Evolutionary conservation across 2,888 invertebrate genomes (phyloP).

Genomic region (Cryptus viduatorius): DNA sequence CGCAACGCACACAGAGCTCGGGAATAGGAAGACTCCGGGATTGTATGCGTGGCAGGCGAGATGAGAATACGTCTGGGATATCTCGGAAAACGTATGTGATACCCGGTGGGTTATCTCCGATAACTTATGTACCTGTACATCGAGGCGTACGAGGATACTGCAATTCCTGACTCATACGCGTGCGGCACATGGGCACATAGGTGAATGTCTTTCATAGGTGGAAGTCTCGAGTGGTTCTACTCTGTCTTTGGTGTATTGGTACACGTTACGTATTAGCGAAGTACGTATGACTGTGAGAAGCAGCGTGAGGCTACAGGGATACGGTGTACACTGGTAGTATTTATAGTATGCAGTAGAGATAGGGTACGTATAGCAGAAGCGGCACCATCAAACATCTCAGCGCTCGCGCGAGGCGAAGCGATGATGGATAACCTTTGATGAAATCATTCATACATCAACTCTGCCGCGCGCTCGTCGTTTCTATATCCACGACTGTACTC

Average conservation of each 20-base stretch:
- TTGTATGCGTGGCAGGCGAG: slow-evolving; percentile 18
- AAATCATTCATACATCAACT: slow-evolving; percentile 83
- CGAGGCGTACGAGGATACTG: slow-evolving; percentile 23
- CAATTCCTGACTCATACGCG: slow-evolving; percentile 46
- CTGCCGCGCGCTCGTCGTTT: slow-evolving; percentile 44
- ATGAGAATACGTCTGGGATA: slow-evolving; percentile 53
- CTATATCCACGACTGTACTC: slow-evolving; percentile 34
- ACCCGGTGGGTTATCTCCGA: slow-evolving; percentile 29
- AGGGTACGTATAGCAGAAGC: slow-evolving; percentile 69
- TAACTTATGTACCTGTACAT: slow-evolving; percentile 37
- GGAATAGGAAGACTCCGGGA: not conserved
- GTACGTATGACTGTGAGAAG: slow-evolving; percentile 36
- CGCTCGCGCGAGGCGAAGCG: slow-evolving; percentile 77
- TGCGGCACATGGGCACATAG: slow-evolving; percentile 2
- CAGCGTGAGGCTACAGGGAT: slow-evolving; percentile 29
- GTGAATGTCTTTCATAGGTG: slow-evolving; percentile 6
- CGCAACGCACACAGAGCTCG: slow-evolving; percentile 39
- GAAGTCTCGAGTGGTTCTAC: slow-evolving; percentile 19
- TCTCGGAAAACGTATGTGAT: slow-evolving; percentile 49
- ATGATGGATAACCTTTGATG: slow-evolving; percentile 83
- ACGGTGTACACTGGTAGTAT: not conserved
- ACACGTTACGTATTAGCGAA: slow-evolving; percentile 50
- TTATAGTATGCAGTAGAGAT: slow-evolving; percentile 15
- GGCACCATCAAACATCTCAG: slow-evolving; percentile 81
- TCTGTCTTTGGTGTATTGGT: slow-evolving; percentile 29